A percentile compares a stretch with the other conserved stretches of the same genome.
Conservation (phyloP, 2,797 vertebrate genomes). For the Coranthus polyacanthus region DNA sequence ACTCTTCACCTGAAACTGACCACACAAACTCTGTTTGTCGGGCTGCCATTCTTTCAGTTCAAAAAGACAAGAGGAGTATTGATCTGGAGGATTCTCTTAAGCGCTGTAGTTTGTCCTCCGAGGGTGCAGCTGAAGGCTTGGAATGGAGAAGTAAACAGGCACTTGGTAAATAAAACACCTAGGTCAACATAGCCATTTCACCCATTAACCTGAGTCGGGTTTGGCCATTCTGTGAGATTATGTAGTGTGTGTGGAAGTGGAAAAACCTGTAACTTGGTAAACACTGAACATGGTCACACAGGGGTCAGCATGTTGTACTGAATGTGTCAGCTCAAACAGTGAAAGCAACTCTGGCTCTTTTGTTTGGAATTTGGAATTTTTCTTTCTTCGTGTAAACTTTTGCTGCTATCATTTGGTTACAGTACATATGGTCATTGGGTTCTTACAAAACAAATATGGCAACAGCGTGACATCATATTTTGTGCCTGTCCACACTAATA, state of each 20-base stretch:
- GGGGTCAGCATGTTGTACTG: slow-evolving; percentile 45
- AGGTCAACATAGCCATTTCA: slow-evolving; percentile 84
- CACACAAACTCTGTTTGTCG: slow-evolving; percentile 63
- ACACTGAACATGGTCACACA: slow-evolving; percentile 58
- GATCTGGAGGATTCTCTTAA: slow-evolving; percentile 80
- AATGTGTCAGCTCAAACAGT: background rate
- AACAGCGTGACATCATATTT: too few relatives aligned
- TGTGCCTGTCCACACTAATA: too few relatives aligned
- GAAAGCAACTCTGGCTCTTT: background rate
- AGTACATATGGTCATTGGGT: too few relatives aligned
- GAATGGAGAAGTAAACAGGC: slow-evolving; percentile 83
- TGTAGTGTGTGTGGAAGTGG: slow-evolving; percentile 40
- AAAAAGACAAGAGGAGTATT: slow-evolving; percentile 83
- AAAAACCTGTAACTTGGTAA: slow-evolving; percentile 63
- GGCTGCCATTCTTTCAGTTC: slow-evolving; percentile 68
- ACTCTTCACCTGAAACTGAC: slow-evolving; percentile 76
- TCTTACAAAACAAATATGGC: too few relatives aligned
- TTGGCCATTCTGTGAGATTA: slow-evolving; percentile 62
- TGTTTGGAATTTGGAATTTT: background rate
- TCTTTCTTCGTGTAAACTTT: too few relatives aligned
- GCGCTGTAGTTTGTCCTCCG: slow-evolving; percentile 81
- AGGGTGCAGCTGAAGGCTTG: slow-evolving; percentile 80
- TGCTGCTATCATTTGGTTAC: too few relatives aligned
- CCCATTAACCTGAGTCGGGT: slow-evolving; percentile 81
- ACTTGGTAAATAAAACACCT: slow-evolving; percentile 84